Evolutionary conservation across 2,888 invertebrate genomes (phyloP), one percentile per base, ranked within the genome.

Genomic region (Iselma pallidipennis): DNA sequence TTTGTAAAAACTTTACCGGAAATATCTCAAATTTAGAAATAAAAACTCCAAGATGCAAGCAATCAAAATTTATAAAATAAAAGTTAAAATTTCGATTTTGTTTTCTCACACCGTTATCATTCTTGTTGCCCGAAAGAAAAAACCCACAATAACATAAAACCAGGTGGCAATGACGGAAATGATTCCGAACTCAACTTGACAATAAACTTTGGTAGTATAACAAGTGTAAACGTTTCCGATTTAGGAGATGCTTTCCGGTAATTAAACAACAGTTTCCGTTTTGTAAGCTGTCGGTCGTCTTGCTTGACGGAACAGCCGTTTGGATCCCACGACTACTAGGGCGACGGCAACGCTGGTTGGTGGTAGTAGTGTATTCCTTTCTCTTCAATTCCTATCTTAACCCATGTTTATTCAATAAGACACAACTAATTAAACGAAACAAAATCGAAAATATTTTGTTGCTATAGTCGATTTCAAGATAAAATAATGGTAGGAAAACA

Each of bases 201-300:
- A 56, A 57, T 33, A 57, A 61, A 61, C 57, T 57, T 37, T 48
- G 52, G 57, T 53, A 48, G 49, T 50, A 55, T 50, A 62, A 59
- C 63, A 63, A 63, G 63, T 60, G 60, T 55, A 60, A 59, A 55
- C 54, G 60, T 64, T 64, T 64, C 64, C 64, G 60, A 64, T 64
- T 64, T 64, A 37, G 57, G 42, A 65, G 61, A 58, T 55, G 58
- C 61, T 65, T 65, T 65, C 64, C 64, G 61, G 64, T 65, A 65
- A 65, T 65, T 65, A 65, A 61, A 52, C 64, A 64, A 61, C 57
- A 64, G 60, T 64, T 64, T 64, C 64, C 64, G 64, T 60, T 60
- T 42, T 57, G 63, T 54, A 45, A 63, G 56, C 58, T 58, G 55
- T 52, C 52, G 59, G 63, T 63, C 63, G 64, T 61, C 57, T 61